These are phyloP conservation scores for Erynnis tages DNA, from an alignment of 2,888 invertebrate species.

Conservation along the genomic window DNA sequence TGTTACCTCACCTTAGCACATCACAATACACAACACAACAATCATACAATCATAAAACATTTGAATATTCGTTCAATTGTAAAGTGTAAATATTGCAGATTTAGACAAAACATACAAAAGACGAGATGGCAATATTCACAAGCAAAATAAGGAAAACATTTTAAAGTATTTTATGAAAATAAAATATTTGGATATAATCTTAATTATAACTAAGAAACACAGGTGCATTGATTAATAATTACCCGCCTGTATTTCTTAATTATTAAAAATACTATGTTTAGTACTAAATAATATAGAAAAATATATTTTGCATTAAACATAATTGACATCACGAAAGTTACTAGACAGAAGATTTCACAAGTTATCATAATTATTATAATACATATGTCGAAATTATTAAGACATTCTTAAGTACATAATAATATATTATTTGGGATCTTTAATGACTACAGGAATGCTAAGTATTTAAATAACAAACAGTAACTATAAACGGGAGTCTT, in stretches of 20 bases:
- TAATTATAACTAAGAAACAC: constrained; percentile 1
- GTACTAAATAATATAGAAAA: constrained; percentile 29
- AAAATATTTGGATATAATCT: neutral
- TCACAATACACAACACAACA: constrained; percentile 17
- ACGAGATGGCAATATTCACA: no score
- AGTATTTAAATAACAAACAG: no score
- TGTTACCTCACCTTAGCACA: constrained; percentile 32
- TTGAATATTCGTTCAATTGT: neutral
- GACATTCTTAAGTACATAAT: no score
- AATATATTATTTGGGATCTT: neutral
- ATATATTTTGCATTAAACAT: constrained; percentile 17
- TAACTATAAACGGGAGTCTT: no score
- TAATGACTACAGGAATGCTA: neutral
- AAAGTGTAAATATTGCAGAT: neutral
- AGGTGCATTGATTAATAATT: neutral
- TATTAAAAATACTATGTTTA: constrained; percentile 14
- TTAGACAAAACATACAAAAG: neutral
- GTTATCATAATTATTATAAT: constrained; percentile 3
- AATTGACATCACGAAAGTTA: constrained; percentile 3
- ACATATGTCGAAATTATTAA: no score
- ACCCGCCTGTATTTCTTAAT: neutral
- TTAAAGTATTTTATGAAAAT: neutral
- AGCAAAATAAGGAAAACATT: no score
- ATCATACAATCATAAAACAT: constrained; percentile 12
- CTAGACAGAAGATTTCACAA: neutral